Percentiles rank a stretch among this genome's conserved stretches.
phyloP scores from a whole-genome alignment of 2,113 vertebrate genomes.

The Pseudopodoces humilis region DNA sequence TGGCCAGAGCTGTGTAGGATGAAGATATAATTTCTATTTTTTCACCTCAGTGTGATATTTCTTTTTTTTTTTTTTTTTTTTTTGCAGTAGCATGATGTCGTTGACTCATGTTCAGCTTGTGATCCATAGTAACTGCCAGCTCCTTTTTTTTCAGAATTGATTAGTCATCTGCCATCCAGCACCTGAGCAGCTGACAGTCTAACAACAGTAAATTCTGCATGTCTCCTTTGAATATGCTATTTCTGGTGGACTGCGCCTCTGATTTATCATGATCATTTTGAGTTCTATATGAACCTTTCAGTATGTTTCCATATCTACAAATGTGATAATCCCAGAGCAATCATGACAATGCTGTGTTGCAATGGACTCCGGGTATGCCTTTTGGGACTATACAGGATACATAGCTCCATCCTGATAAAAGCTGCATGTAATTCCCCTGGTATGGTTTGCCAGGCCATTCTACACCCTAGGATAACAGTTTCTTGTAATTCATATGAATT shows the following conservation, averaged over 20 bases:
- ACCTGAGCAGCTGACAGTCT: neutral
- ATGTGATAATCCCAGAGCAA: neutral
- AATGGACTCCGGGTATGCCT: neutral
- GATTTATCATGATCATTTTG: neutral
- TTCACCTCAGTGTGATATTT: neutral
- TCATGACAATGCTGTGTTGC: neutral
- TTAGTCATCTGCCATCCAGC: neutral
- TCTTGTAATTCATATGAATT: neutral
- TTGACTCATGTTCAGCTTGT: slow-evolving; percentile 54
- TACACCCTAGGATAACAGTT: neutral
- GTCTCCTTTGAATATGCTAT: neutral
- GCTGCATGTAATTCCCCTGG: neutral
- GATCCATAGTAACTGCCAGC: neutral
- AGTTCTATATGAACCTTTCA: neutral
- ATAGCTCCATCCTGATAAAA: neutral
- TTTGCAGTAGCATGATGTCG: slow-evolving; percentile 9
- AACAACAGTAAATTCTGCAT: neutral
- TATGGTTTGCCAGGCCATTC: neutral
- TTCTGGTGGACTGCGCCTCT: neutral
- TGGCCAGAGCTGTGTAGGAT: neutral
- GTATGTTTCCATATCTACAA: neutral
- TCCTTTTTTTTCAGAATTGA: neutral
- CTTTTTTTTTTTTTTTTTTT: neutral
- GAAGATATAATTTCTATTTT: slow-evolving; percentile 42
- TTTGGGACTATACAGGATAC: neutral